Base-by-base conservation (phyloP, 2,113 vertebrate species). In the Rhinolophus sinicus region DNA sequence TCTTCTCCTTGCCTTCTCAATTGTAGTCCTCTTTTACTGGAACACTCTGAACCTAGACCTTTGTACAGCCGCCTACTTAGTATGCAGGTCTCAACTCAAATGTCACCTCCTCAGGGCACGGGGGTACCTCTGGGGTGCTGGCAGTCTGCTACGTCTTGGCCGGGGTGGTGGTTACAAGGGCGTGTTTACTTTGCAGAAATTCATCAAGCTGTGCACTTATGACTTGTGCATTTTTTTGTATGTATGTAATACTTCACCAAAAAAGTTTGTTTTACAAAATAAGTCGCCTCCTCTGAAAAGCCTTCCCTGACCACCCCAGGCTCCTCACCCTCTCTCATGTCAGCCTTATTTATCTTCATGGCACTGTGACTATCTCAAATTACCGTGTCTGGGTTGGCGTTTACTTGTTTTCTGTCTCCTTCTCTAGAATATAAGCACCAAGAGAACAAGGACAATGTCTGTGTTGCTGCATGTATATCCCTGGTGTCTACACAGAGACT, bases 231-330 rank as follows among this genome's bases (percentile, higher is more conserved):
- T 8, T 22, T 95, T 78, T 40, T 21, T 78, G 64, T 72, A 47
- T 30, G 6, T 35, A 54, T 64, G 30, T 69, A 50, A 88, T 35
- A 52, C 33, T 58, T 86, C 21, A 40, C 62, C 52, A 65, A 56
- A 94, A 72, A 84, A 14, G 50, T 91, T 84, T 54, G 28, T 50
- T 72, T 85, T 62, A 69, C 56, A 88, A 88, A 78, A 62, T 75
- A 76, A 93, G 70, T 88, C 60, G 52, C 35, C 77, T 78, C 38
- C 70, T 84, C 65, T 72, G 47, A 87, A 35, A 47, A 67, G 70
- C 8, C 76, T 73, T 91, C n/a, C 44, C n/a, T 47, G 12, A 78
- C 33, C n/a, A 84, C 5, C 3, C n/a, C n/a, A 15, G 15, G 40
- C 11, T 84, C 26, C 33, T 24, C 12, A 88, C 18, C 18, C 10